phyloP scores from a whole-genome alignment of 2,113 vertebrate genomes.

The Craseonycteris thonglongyai region DNA sequence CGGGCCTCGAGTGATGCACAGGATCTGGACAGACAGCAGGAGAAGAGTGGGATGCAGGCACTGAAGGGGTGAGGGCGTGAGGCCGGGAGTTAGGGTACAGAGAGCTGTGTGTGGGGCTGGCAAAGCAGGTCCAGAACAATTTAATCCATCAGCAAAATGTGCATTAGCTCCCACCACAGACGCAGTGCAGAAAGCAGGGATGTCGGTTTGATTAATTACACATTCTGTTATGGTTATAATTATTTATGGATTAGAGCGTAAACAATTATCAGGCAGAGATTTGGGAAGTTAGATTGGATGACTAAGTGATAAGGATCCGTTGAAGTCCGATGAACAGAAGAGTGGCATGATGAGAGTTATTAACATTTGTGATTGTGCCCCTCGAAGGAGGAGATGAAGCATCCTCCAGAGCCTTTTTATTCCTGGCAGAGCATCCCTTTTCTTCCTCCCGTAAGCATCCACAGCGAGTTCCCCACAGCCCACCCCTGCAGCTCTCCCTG shows the following conservation, averaged over 20 bases:
- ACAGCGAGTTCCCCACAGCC: neutral
- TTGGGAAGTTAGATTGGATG: neutral
- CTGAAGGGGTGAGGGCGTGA: neutral
- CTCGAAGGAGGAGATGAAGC: neutral
- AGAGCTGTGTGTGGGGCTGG: neutral
- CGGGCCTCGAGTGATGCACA: neutral
- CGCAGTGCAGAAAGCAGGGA: neutral
- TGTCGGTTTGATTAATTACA: neutral
- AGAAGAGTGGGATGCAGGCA: neutral
- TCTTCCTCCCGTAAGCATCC: neutral
- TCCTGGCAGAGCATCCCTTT: neutral
- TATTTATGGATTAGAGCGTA: neutral
- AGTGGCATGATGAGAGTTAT: neutral
- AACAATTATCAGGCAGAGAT: neutral
- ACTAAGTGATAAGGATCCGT: neutral
- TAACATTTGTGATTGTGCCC: neutral
- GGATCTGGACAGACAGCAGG: neutral
- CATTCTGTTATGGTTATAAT: neutral
- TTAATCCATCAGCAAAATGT: neutral
- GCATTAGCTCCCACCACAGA: neutral
- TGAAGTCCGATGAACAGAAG: neutral
- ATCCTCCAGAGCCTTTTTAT: neutral
- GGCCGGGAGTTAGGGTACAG: neutral
- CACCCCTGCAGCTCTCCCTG: neutral
- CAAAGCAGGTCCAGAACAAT: neutral